These are phyloP conservation scores for Elephas maximus DNA, from an alignment of 2,113 vertebrate genomes.

Conservation along the genomic window DNA sequence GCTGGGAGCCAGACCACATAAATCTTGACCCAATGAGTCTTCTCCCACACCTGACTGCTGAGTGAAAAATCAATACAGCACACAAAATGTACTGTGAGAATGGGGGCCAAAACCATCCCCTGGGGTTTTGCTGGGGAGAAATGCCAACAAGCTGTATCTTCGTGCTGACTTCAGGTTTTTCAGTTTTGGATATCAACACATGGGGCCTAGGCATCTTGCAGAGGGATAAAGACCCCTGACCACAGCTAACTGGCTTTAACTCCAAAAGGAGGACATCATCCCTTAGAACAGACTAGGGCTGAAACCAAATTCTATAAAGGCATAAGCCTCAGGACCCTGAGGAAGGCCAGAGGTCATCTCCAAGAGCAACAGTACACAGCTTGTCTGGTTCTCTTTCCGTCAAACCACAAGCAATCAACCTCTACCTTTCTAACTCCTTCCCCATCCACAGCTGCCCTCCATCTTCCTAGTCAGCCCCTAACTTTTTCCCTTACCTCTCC, in stretches of 20 bases:
- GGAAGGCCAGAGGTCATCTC: neutral
- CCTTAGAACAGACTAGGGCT: neutral
- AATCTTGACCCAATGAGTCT: conserved; percentile 5
- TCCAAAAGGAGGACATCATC: neutral
- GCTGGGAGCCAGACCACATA: neutral
- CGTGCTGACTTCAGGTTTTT: conserved; percentile 53
- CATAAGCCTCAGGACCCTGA: neutral
- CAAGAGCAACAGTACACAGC: neutral
- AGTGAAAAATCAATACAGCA: conserved; percentile 67
- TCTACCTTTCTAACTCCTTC: neutral
- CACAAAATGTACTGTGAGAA: conserved; percentile 60
- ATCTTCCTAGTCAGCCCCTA: neutral
- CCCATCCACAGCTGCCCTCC: neutral
- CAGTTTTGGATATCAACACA: neutral
- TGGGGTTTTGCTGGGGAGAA: neutral
- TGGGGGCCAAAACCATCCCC: conserved; percentile 61
- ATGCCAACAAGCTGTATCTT: conserved; percentile 59
- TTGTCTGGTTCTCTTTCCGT: neutral
- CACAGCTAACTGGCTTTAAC: neutral
- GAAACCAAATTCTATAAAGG: neutral
- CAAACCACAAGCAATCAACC: neutral
- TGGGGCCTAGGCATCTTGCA: neutral
- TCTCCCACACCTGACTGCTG: conserved; percentile 56
- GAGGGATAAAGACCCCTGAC: neutral
- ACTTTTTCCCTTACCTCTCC: conserved; percentile 10